Percentiles rank a stretch among this genome's conserved stretches.
Conservation (phyloP, 2,797 vertebrate genomes). For the Anomalospiza imberbis region DNA sequence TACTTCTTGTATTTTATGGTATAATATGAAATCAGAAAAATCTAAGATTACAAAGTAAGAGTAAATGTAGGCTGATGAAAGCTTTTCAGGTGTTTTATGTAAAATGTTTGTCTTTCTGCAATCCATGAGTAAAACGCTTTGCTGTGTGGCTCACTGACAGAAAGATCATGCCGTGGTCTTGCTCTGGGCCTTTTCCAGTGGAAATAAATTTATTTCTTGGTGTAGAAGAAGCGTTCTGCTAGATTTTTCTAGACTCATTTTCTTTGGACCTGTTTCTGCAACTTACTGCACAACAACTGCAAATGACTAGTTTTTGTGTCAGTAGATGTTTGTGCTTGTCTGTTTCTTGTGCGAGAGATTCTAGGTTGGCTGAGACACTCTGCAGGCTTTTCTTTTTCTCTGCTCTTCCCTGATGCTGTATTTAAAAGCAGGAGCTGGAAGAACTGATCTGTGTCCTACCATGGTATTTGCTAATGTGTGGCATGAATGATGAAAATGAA, state of each 20-base stretch:
- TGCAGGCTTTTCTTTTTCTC: not conserved
- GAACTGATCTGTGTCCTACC: not conserved
- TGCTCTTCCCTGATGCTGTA: not conserved
- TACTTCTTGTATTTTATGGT: not conserved
- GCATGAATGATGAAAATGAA: not conserved
- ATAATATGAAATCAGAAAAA: not conserved
- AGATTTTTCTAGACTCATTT: not conserved
- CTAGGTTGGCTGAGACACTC: not conserved
- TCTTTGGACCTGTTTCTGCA: not conserved
- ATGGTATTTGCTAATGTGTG: rapidly evolving
- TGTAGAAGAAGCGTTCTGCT: not conserved
- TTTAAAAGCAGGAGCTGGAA: not conserved
- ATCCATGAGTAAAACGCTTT: not conserved
- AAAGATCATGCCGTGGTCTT: not conserved
- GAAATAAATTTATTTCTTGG: not conserved
- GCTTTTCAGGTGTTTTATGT: not conserved
- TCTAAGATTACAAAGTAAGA: not conserved
- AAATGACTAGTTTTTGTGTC: not conserved
- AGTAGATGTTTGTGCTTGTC: not conserved
- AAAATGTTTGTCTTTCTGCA: not conserved
- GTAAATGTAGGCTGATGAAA: not conserved
- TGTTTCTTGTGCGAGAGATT: not conserved
- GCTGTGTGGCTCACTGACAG: not conserved
- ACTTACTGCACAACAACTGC: not conserved
- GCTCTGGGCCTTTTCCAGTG: not conserved